Percentiles rank a stretch among this genome's conserved stretches.
Conservation (phyloP, 2,113 vertebrate species). For the Catagonus wagneri region DNA sequence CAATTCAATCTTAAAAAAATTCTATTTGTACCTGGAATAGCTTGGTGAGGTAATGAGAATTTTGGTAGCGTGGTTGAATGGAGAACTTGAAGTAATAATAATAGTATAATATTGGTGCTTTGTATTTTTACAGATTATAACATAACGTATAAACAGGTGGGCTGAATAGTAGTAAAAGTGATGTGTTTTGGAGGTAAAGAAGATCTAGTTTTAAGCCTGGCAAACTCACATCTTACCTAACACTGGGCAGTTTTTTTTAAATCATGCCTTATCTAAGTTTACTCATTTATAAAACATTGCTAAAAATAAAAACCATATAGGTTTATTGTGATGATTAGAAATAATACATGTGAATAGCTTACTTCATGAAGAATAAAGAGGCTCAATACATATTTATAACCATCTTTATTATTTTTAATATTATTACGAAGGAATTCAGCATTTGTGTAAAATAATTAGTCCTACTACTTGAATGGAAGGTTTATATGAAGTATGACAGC, state of each 20-base stretch:
- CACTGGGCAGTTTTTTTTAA: neutral
- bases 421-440: neutral
- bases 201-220: neutral
- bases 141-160: neutral
- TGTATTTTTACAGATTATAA: neutral
- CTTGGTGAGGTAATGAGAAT: neutral
- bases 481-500: neutral
- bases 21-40: neutral
- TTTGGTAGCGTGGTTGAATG: neutral
- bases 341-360: neutral
- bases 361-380: neutral
- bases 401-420: neutral
- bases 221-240: neutral
- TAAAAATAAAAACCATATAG: neutral
- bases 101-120: neutral
- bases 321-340: neutral
- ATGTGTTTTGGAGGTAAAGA: neutral
- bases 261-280: neutral
- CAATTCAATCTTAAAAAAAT: neutral
- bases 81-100: neutral
- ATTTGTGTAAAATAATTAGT: neutral
- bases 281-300: neutral
- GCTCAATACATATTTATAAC: neutral
- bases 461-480: neutral
- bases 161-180: neutral